Percentiles rank a stretch among this genome's conserved stretches.
Evolutionary conservation across 2,113 vertebrate species (phyloP).

Genomic region (Clupea harengus): DNA sequence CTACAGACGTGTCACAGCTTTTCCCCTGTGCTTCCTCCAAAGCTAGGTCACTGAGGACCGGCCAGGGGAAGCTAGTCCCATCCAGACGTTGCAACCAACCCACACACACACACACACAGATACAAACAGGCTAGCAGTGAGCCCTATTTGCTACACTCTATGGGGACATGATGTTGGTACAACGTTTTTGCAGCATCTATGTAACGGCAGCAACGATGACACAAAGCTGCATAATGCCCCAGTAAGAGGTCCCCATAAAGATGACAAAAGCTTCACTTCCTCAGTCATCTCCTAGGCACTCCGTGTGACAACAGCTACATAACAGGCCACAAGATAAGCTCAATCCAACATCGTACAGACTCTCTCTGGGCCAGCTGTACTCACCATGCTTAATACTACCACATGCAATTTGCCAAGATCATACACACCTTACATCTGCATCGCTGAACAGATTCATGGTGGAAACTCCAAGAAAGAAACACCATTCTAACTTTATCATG

Average conservation of each 20-base stretch:
- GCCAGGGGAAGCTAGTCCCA: background rate
- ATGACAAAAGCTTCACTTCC: background rate
- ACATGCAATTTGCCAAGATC: background rate
- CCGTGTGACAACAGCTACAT: background rate
- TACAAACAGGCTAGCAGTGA: background rate
- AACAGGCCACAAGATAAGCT: background rate
- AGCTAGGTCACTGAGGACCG: conserved; percentile 27
- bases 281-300: background rate
- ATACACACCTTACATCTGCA: background rate
- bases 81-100: background rate
- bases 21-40: conserved; percentile 26
- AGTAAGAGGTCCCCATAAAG: background rate
- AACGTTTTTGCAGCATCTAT: background rate
- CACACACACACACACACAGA: background rate
- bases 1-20: conserved; percentile 43
- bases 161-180: background rate
- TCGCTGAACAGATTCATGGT: background rate
- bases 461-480: no score
- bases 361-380: background rate
- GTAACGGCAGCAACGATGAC: background rate
- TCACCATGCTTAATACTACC: background rate
- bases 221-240: background rate
- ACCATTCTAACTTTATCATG: background rate
- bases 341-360: background rate
- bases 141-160: background rate